Evolutionary conservation across 2,113 vertebrate genomes (phyloP), one percentile per base, ranked within the genome.

Genomic region (Rhegmatorhina hoffmannsi): DNA sequence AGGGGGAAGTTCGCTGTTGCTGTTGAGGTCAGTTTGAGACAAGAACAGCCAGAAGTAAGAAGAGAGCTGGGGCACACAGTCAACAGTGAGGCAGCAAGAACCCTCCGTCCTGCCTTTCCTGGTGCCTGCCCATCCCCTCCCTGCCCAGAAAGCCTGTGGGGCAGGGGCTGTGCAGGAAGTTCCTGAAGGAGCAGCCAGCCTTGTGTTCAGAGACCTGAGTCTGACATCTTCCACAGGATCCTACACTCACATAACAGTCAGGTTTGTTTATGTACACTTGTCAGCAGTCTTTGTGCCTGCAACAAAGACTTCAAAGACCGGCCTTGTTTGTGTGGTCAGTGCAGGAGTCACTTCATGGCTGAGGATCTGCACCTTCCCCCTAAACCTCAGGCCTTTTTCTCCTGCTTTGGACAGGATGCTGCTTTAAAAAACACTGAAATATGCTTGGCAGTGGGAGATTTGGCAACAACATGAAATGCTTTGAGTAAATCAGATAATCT

Each of bases 221-320:
- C 87, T 80, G 33, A 50, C 72, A 40, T 70, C 75, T 93, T 78
- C 64, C 72, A 36, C 52, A 33, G 77, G 59, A 34, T 89, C 75
- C 91, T 70, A 40, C 38, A 81, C 49, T 73, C 70, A 66, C 12
- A 69, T 77, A 87, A 64, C 63, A 63, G 82, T 46, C 59, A 28
- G 60, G 26, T 80, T 93, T 93, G 85, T 94, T 94, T 80, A 13
- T 66, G 5, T 55, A 3, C 40, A 19, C 85, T 95, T 93, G 75
- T 92, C 87, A 86, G 63, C 55, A 26, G 82, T 50, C 82, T 94
- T 79, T 91, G 92, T 87, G 74, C 63, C 2, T 80, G 67, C 33
- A 88, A 81, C 82, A 90, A 91, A 84, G 85, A 43, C 90, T 93
- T 95, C 93, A 92, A 88, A 95, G 90, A 4, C 18, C 38, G 43